Conservation (phyloP, 1,140 invertebrate species). For the Ooceraea biroi region DNA sequence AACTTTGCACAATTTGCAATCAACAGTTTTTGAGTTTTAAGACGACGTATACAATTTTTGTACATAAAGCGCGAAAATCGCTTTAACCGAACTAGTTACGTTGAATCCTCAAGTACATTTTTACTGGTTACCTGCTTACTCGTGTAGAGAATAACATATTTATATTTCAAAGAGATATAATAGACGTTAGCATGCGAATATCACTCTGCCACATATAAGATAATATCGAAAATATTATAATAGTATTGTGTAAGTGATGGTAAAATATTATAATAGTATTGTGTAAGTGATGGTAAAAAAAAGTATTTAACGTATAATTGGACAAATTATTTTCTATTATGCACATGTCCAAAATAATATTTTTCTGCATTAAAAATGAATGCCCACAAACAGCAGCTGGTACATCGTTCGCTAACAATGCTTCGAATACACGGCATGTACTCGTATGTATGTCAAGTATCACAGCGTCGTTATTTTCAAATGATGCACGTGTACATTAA, state of each 20-base stretch:
- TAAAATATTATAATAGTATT: conserved; percentile 1
- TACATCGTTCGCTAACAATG: neutral
- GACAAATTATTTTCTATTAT: conserved; percentile 43
- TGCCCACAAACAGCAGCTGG: neutral
- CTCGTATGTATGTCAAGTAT: conserved; percentile 3
- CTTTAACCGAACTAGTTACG: conserved; percentile 15
- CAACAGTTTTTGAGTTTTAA: neutral
- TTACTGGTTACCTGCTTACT: neutral
- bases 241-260: neutral
- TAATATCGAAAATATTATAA: conserved; percentile 8
- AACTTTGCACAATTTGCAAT: conserved; percentile 4
- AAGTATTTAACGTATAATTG: conserved; percentile 25
- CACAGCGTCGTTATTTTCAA: neutral
- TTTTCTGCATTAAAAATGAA: conserved; percentile 50
- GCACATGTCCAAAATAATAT: conserved; percentile 24
- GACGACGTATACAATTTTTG: neutral
- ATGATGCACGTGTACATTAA: conserved; percentile 33
- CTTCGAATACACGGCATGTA: neutral
- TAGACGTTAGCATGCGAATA: conserved; percentile 14
- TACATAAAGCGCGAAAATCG: neutral
- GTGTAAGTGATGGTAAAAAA: neutral
- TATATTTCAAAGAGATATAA: neutral
- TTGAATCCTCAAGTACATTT: neutral
- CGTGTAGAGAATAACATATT: conserved; percentile 14
- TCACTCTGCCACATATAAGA: neutral